These are phyloP conservation scores for Proteles cristata DNA, from an alignment of 2,113 vertebrate species.

Conservation along the genomic window DNA sequence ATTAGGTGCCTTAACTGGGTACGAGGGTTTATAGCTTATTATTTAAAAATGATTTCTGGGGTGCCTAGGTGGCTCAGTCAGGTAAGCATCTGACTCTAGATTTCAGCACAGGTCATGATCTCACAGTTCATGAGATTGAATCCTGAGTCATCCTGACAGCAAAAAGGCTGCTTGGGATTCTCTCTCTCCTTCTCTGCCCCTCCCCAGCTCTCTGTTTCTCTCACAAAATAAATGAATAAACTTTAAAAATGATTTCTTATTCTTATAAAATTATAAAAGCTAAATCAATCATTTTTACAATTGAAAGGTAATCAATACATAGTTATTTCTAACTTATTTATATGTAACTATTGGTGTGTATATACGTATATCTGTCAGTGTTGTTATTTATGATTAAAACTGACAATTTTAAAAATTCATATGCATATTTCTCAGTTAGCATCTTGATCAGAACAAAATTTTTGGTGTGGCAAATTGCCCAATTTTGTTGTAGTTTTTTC, in stretches of 20 bases:
- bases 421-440: neutral
- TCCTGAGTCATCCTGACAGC: no score
- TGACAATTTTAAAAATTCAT: neutral
- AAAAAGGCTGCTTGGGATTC: no score
- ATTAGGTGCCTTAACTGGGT: neutral
- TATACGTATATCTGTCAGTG: neutral
- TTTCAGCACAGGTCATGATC: no score
- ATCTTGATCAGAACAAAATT: conserved; percentile 11
- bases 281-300: neutral
- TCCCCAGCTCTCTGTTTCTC: no score
- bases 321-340: neutral
- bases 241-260: conserved; percentile 31
- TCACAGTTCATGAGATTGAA: no score
- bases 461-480: neutral
- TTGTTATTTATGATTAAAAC: conserved; percentile 42
- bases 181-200: no score
- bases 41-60: conserved; percentile 35
- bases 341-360: neutral
- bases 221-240: no score
- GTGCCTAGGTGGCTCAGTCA: no score
- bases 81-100: no score
- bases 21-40: neutral
- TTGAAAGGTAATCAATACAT: conserved; percentile 21
- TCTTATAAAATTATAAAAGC: neutral
- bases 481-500: conserved; percentile 46